Evolutionary conservation across 2,797 vertebrate genomes (phyloP).

Genomic region (Spinus olivaceus): DNA sequence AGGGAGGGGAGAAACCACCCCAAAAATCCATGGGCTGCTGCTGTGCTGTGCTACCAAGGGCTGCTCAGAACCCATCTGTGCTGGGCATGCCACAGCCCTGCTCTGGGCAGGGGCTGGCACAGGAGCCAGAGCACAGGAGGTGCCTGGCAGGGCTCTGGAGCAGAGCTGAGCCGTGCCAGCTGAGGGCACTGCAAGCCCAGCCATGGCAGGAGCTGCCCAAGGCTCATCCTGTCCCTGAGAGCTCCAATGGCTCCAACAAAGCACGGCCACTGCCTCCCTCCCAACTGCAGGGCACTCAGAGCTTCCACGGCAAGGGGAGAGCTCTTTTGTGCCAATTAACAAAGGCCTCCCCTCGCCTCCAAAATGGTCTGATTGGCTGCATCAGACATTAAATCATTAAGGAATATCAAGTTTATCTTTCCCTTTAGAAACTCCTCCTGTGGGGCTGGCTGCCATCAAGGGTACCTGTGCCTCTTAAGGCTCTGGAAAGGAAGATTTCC

Average conservation of each 20-base stretch:
- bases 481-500: neutral
- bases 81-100: accelerated
- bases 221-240: neutral
- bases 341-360: accelerated
- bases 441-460: neutral
- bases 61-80: neutral
- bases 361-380: neutral
- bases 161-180: neutral
- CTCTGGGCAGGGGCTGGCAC: neutral
- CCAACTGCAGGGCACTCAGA: accelerated
- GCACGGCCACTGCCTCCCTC: neutral
- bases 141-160: neutral
- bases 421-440: neutral
- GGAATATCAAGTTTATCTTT: neutral
- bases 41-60: neutral
- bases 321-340: neutral
- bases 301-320: neutral
- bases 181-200: slow-evolving; percentile 41
- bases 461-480: neutral
- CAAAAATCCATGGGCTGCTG: accelerated
- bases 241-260: neutral
- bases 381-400: neutral
- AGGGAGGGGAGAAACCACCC: neutral
- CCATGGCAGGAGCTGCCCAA: neutral
- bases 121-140: neutral